phyloP scores from a whole-genome alignment of 1,140 invertebrate species.

The Archivesica marissinica region DNA sequence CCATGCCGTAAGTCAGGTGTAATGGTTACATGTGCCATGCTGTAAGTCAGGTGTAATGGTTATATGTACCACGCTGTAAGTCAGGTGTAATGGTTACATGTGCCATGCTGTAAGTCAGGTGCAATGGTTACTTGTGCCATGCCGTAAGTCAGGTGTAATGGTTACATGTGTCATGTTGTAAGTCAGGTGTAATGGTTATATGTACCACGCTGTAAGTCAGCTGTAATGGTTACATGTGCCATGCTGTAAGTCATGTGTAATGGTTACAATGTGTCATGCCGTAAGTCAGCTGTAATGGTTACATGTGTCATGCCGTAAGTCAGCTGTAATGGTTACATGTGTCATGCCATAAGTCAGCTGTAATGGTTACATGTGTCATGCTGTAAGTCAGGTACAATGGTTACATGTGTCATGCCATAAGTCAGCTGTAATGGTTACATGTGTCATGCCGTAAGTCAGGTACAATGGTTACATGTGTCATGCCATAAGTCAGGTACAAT shows the following conservation, averaged over 20 bases:
- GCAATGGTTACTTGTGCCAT: not conserved
- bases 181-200: constrained; percentile 5
- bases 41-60: not conserved
- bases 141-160: not conserved
- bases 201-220: not conserved
- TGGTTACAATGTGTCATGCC: not conserved
- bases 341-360: not conserved
- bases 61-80: not conserved
- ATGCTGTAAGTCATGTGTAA: not conserved
- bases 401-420: not conserved
- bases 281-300: not conserved
- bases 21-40: not conserved
- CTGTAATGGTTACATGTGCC: not conserved
- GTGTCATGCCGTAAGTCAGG: not conserved
- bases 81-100: not conserved
- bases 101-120: not conserved
- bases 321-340: not conserved
- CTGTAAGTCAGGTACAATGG: not conserved
- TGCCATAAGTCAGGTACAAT: not conserved
- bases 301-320: not conserved
- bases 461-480: not conserved
- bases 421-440: not conserved
- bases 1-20: not conserved
- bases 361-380: not conserved
- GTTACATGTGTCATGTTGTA: not conserved